Conservation (phyloP, 1,140 invertebrate genomes). For the Drosophila punjabiensis region DNA sequence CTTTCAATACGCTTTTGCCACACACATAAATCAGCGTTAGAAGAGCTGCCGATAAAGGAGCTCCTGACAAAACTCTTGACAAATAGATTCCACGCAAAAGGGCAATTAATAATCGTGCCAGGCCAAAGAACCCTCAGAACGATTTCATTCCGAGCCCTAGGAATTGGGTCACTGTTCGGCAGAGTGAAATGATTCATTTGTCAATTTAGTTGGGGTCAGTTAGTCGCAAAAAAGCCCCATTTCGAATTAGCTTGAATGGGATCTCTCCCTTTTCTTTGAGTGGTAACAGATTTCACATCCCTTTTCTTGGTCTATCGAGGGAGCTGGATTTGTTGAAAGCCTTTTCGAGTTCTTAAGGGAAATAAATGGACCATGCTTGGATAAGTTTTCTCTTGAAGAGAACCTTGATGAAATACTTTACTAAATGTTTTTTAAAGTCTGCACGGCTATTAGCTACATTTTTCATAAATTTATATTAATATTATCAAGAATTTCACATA, state of each 20-base stretch:
- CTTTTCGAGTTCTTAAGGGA: conserved; percentile 8
- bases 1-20: conserved; percentile 52
- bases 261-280: background rate
- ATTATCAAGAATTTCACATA: background rate
- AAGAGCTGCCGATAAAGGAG: conserved; percentile 37
- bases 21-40: conserved; percentile 60
- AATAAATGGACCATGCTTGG: conserved; percentile 5
- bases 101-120: conserved; percentile 51
- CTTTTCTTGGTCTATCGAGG: conserved; percentile 7
- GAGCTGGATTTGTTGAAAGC: conserved; percentile 2
- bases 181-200: conserved; percentile 50
- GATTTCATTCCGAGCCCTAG: background rate
- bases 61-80: conserved; percentile 47
- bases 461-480: background rate
- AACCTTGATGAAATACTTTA: background rate
- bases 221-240: conserved; percentile 6
- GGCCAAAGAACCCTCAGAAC: background rate
- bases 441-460: background rate
- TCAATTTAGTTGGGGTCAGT: conserved; percentile 45
- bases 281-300: conserved; percentile 15
- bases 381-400: background rate
- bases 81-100: conserved; percentile 61
- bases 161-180: conserved; percentile 49
- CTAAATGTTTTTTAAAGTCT: background rate
- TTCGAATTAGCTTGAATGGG: conserved; percentile 6